These are phyloP conservation scores for Aporrectodea caliginosa DNA, from an alignment of 1,140 invertebrate genomes.

Conservation along the genomic window DNA sequence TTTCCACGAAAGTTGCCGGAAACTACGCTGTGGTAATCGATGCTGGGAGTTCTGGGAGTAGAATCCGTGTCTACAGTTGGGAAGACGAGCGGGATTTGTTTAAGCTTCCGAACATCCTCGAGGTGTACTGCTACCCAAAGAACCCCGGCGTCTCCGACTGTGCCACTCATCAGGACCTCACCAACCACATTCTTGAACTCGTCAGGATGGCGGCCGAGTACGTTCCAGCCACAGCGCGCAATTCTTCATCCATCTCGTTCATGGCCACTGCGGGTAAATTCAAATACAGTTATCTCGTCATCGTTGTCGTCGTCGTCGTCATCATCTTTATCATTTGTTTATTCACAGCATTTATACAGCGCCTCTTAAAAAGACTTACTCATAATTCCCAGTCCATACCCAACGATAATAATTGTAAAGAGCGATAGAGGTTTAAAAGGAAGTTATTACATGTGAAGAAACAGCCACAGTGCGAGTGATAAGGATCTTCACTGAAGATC, in stretches of 20 bases:
- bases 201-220: background rate
- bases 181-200: background rate
- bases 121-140: background rate
- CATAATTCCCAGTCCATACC: too few relatives aligned
- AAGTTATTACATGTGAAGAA: too few relatives aligned
- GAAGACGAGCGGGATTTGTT: background rate
- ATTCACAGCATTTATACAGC: too few relatives aligned
- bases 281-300: too few relatives aligned
- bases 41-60: constrained; percentile 30
- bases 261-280: constrained; percentile 15
- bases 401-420: too few relatives aligned
- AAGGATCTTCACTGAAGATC: too few relatives aligned
- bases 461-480: too few relatives aligned
- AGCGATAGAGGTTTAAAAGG: too few relatives aligned
- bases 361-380: too few relatives aligned
- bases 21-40: constrained; percentile 29
- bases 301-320: too few relatives aligned
- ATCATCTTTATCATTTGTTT: too few relatives aligned
- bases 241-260: background rate
- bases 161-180: background rate
- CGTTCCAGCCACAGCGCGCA: background rate
- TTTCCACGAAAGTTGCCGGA: too few relatives aligned
- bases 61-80: constrained; percentile 27
- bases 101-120: background rate
- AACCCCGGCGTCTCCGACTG: constrained; percentile 1